Base-by-base conservation (phyloP, 2,888 invertebrate species). In the Phytoseiulus persimilis region DNA sequence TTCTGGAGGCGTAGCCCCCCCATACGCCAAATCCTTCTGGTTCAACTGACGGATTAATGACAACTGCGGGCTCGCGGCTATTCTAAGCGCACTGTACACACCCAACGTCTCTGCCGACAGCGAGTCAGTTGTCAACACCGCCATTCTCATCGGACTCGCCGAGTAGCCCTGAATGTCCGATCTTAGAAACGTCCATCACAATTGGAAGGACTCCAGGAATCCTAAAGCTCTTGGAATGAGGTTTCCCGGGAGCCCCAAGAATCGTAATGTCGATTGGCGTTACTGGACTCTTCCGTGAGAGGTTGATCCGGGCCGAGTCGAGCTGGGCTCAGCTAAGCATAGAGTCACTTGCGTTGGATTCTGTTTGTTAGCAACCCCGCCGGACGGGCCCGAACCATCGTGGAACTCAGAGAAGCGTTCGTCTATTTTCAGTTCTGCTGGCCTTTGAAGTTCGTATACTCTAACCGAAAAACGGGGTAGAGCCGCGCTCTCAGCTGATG, bases 341-440 rank as follows among this genome's bases (percentile, higher is more conserved):
- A 65, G 65, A 65, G 65, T 65, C 65, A 65, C 65, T 65, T 65
- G 65, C 65, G 65, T 65, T 65, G 65, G 65, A 65, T 65, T 65
- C 65, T 65, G 65, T 65, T 65, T 28, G 65, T 65, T 65, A 65
- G 65, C 65, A 65, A 65, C 65, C 28, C 5, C 65, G 18, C 65
- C 65, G 1, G 28, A 65, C 18, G 18, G 18, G 28, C 65, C 18
- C 18, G 18, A 18, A 65, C 65, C 2, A 18, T 65, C 23, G 65
- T 65, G 18, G 18, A 65, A 28, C 18, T 23, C 28, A 14, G 18
- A 1, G 14, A 14, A 14, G 1, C 11, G 2, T 65, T 14, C 65
- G 2, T 65, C 65, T 2, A 14, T 18, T 65, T 65, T 1, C 65
- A 14, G 65, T 14, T 2, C 65, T 65, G 39, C 39, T 39, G 9